Base-by-base conservation (phyloP, 2,888 invertebrate species). In the Zaprionus lineosus region DNA sequence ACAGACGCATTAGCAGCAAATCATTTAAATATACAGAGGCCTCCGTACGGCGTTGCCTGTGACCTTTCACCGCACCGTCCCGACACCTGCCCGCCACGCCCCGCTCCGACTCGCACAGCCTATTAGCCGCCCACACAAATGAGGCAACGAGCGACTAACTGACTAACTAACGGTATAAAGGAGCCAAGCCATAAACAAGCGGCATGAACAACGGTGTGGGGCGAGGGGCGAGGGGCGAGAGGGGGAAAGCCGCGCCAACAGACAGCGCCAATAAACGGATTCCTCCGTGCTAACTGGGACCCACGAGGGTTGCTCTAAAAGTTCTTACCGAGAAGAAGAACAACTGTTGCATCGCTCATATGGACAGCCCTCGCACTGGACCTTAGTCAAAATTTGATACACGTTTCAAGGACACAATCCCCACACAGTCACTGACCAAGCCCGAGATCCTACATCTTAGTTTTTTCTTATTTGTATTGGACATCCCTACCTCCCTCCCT, bases 1-100 rank as follows among this genome's bases (percentile, higher is more conserved):
- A 85, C 84, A 81, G 66, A 66, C 81, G 84, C 83, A 79, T 79
- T 85, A 79, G 74, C 84, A 69, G 79, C 81, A 79, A 79, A 79
- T 83, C 84, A 78, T 78, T 78, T 85, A 79, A 85, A 83, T 83
- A 83, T 66, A 69, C 75, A 82, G 58, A 47, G 31, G 31, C 50
- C n/a, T 31, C 14, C 29, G 31, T n/a, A n/a, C 41, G 12, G 28
- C 18, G 3, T 8, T 14, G 8, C 21, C 14, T 28, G 37, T 39
- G 15, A 24, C 24, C 14, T 14, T 18, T 14, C 9, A 1, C 18
- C 15, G 18, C 19, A 14, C 18, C 12, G 33, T 3, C 18, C 4
- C 19, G 6, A 4, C 8, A 8, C 4, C 40, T 28, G 26, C 3
- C 33, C 21, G 26, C 0, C 7, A 12, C 29, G 15, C 34, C 7